Percentiles rank a stretch among this genome's conserved stretches.
Conservation (phyloP, 23 tunicate species). For the Trididemnum clinides region DNA sequence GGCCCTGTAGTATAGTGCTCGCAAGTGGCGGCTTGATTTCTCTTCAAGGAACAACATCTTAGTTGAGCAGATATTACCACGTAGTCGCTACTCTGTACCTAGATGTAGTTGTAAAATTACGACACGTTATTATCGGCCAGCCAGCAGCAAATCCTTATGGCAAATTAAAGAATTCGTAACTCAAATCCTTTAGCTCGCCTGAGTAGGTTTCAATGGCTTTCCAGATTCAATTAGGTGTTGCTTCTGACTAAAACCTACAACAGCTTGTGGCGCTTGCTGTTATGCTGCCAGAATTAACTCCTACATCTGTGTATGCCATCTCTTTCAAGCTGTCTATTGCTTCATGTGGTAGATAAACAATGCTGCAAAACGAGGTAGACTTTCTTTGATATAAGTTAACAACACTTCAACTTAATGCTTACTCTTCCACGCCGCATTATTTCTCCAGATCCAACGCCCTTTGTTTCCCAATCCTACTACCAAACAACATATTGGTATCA, state of each 20-base stretch:
- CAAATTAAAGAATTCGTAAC: too few species aligned
- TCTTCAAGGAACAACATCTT: neutral
- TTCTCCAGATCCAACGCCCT: neutral
- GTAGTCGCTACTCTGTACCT: neutral
- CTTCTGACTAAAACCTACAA: too few species aligned
- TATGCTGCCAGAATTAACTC: too few species aligned
- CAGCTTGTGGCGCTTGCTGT: too few species aligned
- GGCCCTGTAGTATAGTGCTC: neutral
- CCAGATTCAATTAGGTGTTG: too few species aligned
- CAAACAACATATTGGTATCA: neutral
- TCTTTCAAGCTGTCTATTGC: too few species aligned
- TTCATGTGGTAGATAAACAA: too few species aligned
- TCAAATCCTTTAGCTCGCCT: too few species aligned
- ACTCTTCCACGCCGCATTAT: neutral
- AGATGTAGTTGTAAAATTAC: neutral
- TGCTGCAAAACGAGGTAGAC: too few species aligned
- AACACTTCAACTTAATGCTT: neutral
- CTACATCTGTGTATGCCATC: too few species aligned
- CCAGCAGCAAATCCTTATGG: neutral
- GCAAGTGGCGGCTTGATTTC: neutral
- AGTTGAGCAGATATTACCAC: neutral
- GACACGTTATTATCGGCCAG: neutral
- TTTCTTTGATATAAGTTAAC: too few species aligned
- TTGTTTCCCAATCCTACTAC: neutral
- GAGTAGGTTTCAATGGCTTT: too few species aligned